Evolutionary conservation across 2,888 invertebrate genomes (phyloP), one percentile per base, ranked within the genome.

Genomic region (Clanis bilineata): DNA sequence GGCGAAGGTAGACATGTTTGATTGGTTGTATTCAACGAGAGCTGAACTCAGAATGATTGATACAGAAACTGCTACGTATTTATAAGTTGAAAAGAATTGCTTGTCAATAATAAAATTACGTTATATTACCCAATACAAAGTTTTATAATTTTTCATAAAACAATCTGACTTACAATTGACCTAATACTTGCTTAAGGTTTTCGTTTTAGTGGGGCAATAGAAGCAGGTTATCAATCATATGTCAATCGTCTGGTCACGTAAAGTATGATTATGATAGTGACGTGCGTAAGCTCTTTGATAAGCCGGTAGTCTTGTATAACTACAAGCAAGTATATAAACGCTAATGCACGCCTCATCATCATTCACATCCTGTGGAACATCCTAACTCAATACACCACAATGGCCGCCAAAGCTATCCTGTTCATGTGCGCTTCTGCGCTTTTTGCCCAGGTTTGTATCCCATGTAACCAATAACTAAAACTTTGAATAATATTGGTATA

Each of bases 1-100:
- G 21, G 71, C 65, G 62, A 74, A 73, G 59, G 74, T 58, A 59
- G 74, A 73, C 80, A 81, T 79, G 58, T 62, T 73, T 60, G 18
- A 41, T 47, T 28, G 45, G 6, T 43, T 47, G 55, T 56, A 60
- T 62, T 56, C 59, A 56, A 59, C 32, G 15, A 7, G 15, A 10
- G 28, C 28, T 32, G 54, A 55, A 59, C 23, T 38, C 47, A 28
- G 25, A 47, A 28, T 47, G 47, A 3, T 25, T 25, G 2, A 6
- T 47, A 9, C 28, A 15, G n/a, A 28, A 28, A 28, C 3, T 47
- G 15, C 3, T 15, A 7, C 7, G n/a, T 15, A 25, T 47, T 47
- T 47, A 28, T 47, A 47, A n/a, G n/a, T n/a, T n/a, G n/a, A n/a
- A n/a, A n/a, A n/a, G n/a, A n/a, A n/a, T n/a, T n/a, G n/a, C n/a